phyloP scores from a whole-genome alignment of 2,888 invertebrate species.

The Perizoma flavofasciatum region DNA sequence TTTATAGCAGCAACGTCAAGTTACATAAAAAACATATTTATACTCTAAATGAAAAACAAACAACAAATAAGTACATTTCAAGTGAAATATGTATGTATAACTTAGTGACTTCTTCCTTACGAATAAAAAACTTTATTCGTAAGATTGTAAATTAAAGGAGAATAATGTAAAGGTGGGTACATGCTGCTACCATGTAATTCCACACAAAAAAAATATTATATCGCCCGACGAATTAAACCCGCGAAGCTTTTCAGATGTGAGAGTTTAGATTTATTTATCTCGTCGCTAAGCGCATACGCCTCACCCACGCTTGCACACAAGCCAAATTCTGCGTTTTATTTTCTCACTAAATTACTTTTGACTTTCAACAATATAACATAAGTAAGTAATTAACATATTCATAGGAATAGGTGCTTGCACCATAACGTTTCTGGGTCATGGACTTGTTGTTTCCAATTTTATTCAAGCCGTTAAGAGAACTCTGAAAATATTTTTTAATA shows the following conservation, averaged over 20 bases:
- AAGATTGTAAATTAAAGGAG: too few relatives aligned
- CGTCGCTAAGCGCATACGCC: conserved; percentile 63
- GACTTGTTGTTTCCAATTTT: conserved; percentile 32
- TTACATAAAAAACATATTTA: too few relatives aligned
- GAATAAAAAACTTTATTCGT: too few relatives aligned
- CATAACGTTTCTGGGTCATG: conserved; percentile 40
- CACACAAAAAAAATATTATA: conserved; percentile 47
- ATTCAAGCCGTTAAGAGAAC: conserved; percentile 20
- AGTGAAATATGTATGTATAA: too few relatives aligned
- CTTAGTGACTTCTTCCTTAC: too few relatives aligned
- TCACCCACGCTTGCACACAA: conserved; percentile 60
- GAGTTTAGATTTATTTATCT: conserved; percentile 62
- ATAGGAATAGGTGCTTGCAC: conserved; percentile 34
- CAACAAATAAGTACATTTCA: too few relatives aligned
- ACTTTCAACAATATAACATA: conserved; percentile 26
- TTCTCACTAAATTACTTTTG: conserved; percentile 38
- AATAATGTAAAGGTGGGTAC: conserved; percentile 8
- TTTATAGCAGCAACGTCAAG: too few relatives aligned
- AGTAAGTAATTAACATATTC: conserved; percentile 37
- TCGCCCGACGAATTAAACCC: conserved; percentile 48
- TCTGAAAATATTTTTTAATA: conserved; percentile 10
- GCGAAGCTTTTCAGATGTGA: conserved; percentile 52
- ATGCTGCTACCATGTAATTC: conserved; percentile 25
- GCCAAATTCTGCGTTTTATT: conserved; percentile 55
- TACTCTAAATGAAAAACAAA: too few relatives aligned